Base-by-base conservation (phyloP, 2,888 invertebrate genomes). In the Hermaeophaga mercurialis region DNA sequence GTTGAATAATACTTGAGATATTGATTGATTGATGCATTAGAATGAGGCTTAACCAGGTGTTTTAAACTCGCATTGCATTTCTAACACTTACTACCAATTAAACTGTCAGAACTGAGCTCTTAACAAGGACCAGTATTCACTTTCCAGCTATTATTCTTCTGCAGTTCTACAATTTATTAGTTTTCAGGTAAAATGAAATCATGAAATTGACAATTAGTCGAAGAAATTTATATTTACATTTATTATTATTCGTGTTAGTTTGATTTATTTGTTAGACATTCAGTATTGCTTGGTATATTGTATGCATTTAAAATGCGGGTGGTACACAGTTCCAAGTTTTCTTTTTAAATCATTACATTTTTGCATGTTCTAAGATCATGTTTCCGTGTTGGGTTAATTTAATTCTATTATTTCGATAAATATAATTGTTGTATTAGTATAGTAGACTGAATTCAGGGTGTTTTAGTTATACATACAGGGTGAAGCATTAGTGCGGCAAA, bases 11-110 rank as follows among this genome's bases (percentile, higher is more conserved):
- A 52, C 34, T 44, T 24, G 43, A 52, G 43, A 52, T 44, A 43
- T 43, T 50, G 50, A 52, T 52, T 52, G 52, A 52, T 52, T 43
- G 52, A 33, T 52, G 52, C 44, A 52, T 52, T 36, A 34, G 33
- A 52, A 52, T 33, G 34, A 52, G 43, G 24, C 34, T 19, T 43
- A 38, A 34, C 8, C 36, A 15, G 15, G n/a, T n/a, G 14, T 41
- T 43, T 52, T 33, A 22, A 17, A 33, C 31, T 43, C 15, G 34
- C 28, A 52, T 12, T 44, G 24, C 52, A 33, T 52, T 52, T 52
- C 52, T 52, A 43, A 44, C 52, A 43, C 52, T 43, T 34, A 19
- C 24, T 11, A 31, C 43, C 52, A 52, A 52, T 52, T 52, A 52
- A 52, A 52, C 43, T 52, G 52, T 52, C 52, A 52, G 43, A 44